These are phyloP conservation scores for Anguilla anguilla DNA, from an alignment of 2,797 vertebrate species.

Conservation along the genomic window DNA sequence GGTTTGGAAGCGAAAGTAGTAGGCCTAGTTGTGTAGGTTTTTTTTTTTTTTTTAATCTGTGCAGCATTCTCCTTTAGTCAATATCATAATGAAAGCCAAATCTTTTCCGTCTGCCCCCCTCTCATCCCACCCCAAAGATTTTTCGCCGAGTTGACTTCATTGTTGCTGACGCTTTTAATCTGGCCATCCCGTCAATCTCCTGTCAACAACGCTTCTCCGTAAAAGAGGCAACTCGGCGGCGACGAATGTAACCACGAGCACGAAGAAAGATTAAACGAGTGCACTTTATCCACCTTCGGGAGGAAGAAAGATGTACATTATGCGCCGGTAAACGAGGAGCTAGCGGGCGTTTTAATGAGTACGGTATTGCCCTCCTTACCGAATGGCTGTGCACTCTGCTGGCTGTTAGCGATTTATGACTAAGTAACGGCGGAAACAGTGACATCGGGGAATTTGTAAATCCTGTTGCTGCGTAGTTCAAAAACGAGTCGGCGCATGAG, in stretches of 20 bases:
- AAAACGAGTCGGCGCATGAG: not conserved
- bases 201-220: not conserved
- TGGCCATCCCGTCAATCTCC: too few species aligned
- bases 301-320: conserved; percentile 41
- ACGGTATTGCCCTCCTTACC: too few species aligned
- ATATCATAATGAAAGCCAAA: not conserved
- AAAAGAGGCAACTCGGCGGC: not conserved
- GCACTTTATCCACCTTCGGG: conserved; percentile 67
- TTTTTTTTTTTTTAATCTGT: not conserved
- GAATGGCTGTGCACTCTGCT: conserved; percentile 22
- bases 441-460: not conserved
- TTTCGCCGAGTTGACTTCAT: not conserved
- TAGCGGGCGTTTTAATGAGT: conserved; percentile 32
- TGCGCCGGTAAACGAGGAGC: conserved; percentile 19
- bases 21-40: not conserved
- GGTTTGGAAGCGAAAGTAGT: not conserved
- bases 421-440: not conserved
- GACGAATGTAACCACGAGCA: not conserved
- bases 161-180: not conserved
- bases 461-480: not conserved
- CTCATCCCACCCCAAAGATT: not conserved
- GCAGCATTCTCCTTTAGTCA: not conserved
- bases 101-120: not conserved
- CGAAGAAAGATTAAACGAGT: conserved; percentile 41
- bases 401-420: not conserved